Conservation (phyloP, 2,113 vertebrate species). For the Urocynchramus pylzowi region DNA sequence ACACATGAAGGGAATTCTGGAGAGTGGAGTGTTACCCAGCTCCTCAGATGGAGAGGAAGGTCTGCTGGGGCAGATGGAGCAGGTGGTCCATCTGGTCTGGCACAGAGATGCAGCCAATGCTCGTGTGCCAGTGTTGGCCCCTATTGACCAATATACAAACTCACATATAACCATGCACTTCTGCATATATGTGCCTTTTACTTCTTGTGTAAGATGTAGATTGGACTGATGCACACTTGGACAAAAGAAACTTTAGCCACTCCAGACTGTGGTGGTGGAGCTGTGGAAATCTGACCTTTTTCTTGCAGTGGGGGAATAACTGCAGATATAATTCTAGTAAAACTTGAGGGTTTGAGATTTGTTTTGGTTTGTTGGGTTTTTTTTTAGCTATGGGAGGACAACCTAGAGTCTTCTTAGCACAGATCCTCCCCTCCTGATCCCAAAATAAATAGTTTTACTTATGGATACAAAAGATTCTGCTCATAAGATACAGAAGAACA, state of each 20-base stretch:
- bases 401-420: background rate
- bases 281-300: background rate
- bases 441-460: background rate
- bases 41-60: background rate
- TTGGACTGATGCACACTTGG: background rate
- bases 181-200: fast-evolving
- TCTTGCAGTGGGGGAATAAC: background rate
- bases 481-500: background rate
- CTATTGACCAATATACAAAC: fast-evolving
- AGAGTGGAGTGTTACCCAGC: fast-evolving
- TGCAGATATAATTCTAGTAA: background rate
- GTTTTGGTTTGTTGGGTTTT: background rate
- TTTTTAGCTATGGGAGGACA: background rate
- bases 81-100: background rate
- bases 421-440: background rate
- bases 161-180: background rate
- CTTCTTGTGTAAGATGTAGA: background rate
- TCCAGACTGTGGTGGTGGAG: fast-evolving
- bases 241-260: background rate
- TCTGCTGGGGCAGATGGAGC: background rate
- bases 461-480: background rate
- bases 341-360: background rate
- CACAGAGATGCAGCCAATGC: background rate
- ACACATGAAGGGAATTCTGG: background rate
- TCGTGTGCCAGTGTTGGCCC: background rate